Percentiles rank a stretch among this genome's conserved stretches.
These are phyloP conservation scores for Lophura nycthemera DNA, from an alignment of 2,113 vertebrate species.

Conservation along the genomic window DNA sequence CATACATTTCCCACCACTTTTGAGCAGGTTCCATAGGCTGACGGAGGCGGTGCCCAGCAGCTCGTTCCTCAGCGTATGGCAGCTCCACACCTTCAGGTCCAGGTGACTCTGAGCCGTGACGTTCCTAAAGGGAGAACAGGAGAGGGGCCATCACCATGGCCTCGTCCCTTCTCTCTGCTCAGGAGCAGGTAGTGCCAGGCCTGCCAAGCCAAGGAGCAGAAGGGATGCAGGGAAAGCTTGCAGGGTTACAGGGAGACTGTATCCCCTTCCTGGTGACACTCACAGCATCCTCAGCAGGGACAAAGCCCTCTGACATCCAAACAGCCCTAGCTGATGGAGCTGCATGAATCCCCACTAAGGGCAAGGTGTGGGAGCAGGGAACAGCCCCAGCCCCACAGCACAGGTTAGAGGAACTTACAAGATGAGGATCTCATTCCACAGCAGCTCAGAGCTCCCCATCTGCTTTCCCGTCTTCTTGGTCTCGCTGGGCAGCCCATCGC, in stretches of 20 bases:
- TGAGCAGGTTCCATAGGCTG: slow-evolving; percentile 87
- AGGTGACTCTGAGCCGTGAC: slow-evolving; percentile 92
- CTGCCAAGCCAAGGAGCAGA: background rate
- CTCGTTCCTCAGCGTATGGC: slow-evolving; percentile 93
- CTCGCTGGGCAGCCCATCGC: slow-evolving; percentile 89
- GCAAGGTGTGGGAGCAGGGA: background rate
- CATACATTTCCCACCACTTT: slow-evolving; percentile 88
- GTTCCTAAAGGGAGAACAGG: slow-evolving; percentile 78
- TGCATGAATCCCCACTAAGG: too few species aligned
- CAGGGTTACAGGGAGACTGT: accelerated
- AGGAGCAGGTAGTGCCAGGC: accelerated
- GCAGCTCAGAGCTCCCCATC: slow-evolving; percentile 89
- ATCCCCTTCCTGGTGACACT: background rate
- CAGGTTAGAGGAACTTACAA: slow-evolving; percentile 75
- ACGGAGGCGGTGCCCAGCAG: slow-evolving; percentile 89
- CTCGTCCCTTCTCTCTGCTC: accelerated
- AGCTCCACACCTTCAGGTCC: slow-evolving; percentile 96
- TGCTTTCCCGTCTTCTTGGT: slow-evolving; percentile 95
- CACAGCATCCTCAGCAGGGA: accelerated
- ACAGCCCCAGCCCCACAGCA: background rate
- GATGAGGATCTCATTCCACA: slow-evolving; percentile 93
- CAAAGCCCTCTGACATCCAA: background rate
- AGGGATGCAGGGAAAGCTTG: background rate
- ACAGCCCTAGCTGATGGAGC: accelerated
- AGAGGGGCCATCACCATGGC: accelerated